Percentiles rank a stretch among this genome's conserved stretches.
Conservation (phyloP, 1,140 invertebrate genomes). For the Pantala flavescens region DNA sequence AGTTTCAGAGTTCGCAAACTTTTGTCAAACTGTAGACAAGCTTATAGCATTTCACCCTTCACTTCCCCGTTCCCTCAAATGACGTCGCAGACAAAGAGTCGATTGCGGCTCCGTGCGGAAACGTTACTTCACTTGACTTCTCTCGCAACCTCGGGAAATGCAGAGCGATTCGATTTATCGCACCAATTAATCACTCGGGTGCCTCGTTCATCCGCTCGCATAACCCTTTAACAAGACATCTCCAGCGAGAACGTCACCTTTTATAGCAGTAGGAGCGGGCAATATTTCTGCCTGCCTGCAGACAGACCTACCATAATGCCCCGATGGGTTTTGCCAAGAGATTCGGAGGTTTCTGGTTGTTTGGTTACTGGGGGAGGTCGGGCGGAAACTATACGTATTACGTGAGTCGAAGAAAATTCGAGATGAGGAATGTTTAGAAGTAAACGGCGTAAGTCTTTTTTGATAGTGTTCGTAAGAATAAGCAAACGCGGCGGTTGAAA, state of each 20-base stretch:
- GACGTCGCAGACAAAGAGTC: background rate
- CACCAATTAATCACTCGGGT: background rate
- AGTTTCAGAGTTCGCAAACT: too few relatives aligned
- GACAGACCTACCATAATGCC: background rate
- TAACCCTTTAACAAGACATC: conserved; percentile 3
- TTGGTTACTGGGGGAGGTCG: background rate
- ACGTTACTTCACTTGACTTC: conserved; percentile 1
- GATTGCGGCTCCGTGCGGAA: background rate
- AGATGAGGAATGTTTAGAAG: too few relatives aligned
- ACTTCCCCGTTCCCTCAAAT: background rate
- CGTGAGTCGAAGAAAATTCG: background rate
- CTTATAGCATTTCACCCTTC: background rate
- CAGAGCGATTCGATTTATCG: conserved; percentile 4
- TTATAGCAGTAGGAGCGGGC: background rate
- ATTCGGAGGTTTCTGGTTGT: background rate
- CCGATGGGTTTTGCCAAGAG: background rate
- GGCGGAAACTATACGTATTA: background rate
- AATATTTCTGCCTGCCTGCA: conserved; percentile 1
- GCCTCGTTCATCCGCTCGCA: conserved; percentile 1
- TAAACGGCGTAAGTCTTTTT: too few relatives aligned
- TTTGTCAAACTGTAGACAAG: too few relatives aligned
- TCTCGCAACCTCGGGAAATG: background rate
- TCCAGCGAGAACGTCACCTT: background rate
- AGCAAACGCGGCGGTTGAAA: too few relatives aligned
- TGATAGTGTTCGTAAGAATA: too few relatives aligned